Base-by-base conservation (phyloP, 2,888 invertebrate genomes). In the Amiota mariae region DNA sequence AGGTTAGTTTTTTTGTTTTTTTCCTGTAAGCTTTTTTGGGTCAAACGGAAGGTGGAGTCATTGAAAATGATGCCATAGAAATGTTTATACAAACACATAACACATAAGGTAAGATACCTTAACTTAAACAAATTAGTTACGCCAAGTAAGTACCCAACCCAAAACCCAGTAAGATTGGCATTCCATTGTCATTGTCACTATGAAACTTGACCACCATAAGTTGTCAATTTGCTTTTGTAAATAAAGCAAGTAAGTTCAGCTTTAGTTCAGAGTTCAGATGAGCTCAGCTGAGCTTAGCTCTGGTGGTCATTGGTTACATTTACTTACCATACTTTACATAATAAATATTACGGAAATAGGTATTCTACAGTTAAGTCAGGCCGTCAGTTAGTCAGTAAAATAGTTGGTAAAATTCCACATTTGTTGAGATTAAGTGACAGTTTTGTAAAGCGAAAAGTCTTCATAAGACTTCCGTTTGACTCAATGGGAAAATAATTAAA, bases 91-190 rank as follows among this genome's bases (percentile, higher is more conserved):
- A 76, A 73, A 75, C 77, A 77, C 56, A 74, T 82, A 78, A 74
- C 80, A 80, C 76, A 46, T n/a, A 36, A 63, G n/a, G 24, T 59
- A 47, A 66, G 67, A 59, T 66, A 71, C 70, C 48, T 48, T 59
- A 70, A 75, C 75, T 75, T 83, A 85, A 83, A 85, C 82, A 85
- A 83, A 83, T 85, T 36, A 36, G 36, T 6, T 85, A 83, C 81
- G 77, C 81, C 71, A 66, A 75, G 36, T 56, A 70, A 2, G 36
- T 36, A 36, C 6, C 36, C 76, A 75, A 78, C 75, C 78, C 74
- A 73, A 68, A 75, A 78, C 75, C 78, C 74, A 73, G 66, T 73
- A 78, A 70, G 54, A 68, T 64, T 72, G 73, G 36, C 36, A 6
- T 36, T 36, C 36, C 36, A 36, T 36, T 36, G 36, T 36, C 36